phyloP scores from a whole-genome alignment of 1,140 invertebrate genomes.

The Formica selysi region DNA sequence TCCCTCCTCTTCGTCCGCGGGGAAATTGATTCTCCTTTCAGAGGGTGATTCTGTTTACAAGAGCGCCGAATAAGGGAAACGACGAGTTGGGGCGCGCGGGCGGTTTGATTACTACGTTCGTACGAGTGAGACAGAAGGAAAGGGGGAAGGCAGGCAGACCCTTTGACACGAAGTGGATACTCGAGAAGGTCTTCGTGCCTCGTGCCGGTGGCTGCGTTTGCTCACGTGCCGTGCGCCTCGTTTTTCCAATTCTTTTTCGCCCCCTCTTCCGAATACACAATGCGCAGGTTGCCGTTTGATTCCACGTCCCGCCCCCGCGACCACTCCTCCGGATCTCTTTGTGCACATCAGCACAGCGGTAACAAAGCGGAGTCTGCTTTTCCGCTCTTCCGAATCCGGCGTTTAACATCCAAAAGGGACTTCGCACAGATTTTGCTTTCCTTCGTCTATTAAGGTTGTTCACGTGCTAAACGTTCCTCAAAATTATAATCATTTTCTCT shows the following conservation, averaged over 20 bases:
- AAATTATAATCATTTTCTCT: background rate
- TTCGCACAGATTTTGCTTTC: background rate
- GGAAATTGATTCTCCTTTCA: constrained; percentile 80
- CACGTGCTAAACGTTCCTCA: background rate
- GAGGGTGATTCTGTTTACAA: constrained; percentile 75
- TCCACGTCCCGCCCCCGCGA: constrained; percentile 56
- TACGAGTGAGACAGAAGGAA: constrained; percentile 43
- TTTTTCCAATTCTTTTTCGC: constrained; percentile 74
- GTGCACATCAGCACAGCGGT: constrained; percentile 37
- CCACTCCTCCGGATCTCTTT: constrained; percentile 40
- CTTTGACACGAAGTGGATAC: constrained; percentile 79
- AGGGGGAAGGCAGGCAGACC: constrained; percentile 33
- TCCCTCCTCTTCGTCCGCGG: constrained; percentile 40
- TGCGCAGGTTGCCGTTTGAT: constrained; percentile 70
- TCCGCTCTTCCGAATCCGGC: constrained; percentile 35
- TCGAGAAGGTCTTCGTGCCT: constrained; percentile 69
- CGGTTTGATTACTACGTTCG: constrained; percentile 77
- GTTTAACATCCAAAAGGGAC: constrained; percentile 49
- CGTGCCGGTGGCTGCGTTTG: constrained; percentile 44
- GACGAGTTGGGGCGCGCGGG: constrained; percentile 59
- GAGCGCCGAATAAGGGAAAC: constrained; percentile 1
- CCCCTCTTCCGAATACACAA: constrained; percentile 25
- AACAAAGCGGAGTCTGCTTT: constrained; percentile 59
- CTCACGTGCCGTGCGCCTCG: constrained; percentile 63
- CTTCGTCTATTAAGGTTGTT: background rate